A percentile compares a stretch with the other conserved stretches of the same genome.
These are phyloP conservation scores for Acrossocheilus wenchowensis DNA, from an alignment of 2,797 vertebrate genomes.

Conservation along the genomic window DNA sequence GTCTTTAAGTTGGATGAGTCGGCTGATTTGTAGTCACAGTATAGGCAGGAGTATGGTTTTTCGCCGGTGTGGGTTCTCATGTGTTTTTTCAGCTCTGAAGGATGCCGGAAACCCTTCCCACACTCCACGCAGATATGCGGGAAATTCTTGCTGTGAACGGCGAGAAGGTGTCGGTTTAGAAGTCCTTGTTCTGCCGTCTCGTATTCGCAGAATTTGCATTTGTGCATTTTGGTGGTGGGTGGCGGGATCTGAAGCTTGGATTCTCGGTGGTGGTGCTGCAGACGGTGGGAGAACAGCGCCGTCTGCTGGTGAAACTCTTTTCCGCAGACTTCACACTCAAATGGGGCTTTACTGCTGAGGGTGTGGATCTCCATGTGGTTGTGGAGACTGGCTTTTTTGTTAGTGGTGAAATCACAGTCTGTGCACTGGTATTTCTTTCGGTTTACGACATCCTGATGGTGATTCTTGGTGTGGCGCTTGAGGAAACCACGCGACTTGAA, in stretches of 20 bases:
- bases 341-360: conserved; percentile 82
- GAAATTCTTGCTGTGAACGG: conserved; percentile 90
- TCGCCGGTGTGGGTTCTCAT: conserved; percentile 92
- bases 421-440: conserved; percentile 90
- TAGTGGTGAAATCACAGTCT: conserved; percentile 92
- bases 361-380: conserved; percentile 90
- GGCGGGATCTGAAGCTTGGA: conserved; percentile 60
- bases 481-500: conserved; percentile 89
- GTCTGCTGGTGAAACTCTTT: conserved; percentile 85
- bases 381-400: conserved; percentile 90
- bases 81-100: conserved; percentile 90
- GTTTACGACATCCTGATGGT: conserved; percentile 82
- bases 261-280: conserved; percentile 83
- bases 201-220: conserved; percentile 91
- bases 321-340: conserved; percentile 85
- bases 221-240: conserved; percentile 83
- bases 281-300: conserved; percentile 86
- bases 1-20: conserved; percentile 92
- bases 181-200: conserved; percentile 89
- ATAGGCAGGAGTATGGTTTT: conserved; percentile 89
- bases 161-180: conserved; percentile 86
- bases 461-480: conserved; percentile 90
- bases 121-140: conserved; percentile 90
- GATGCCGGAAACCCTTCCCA: conserved; percentile 89
- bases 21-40: conserved; percentile 87